Percentiles rank a stretch among this genome's conserved stretches.
Evolutionary conservation across 2,113 vertebrate species (phyloP).

Genomic region (Toxostoma redivivum): DNA sequence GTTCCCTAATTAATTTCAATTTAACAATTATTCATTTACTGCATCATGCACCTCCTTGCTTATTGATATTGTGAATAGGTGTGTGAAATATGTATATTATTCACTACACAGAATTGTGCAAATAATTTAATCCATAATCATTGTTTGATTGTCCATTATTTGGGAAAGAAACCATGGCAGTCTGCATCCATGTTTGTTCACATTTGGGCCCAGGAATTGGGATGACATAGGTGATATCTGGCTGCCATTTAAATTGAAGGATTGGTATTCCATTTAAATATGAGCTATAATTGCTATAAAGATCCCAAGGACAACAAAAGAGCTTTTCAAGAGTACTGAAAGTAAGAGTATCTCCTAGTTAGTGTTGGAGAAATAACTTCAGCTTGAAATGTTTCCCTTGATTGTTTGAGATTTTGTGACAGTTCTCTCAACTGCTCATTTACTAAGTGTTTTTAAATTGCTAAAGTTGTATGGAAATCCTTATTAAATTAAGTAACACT

Average conservation of each 20-base stretch:
- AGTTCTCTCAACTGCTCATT: background rate
- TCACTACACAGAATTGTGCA: background rate
- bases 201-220: background rate
- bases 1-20: background rate
- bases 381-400: background rate
- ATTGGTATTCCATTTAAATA: background rate
- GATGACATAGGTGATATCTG: background rate
- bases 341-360: background rate
- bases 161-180: background rate
- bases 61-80: background rate
- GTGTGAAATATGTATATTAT: background rate
- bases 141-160: background rate
- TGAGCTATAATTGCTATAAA: background rate
- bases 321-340: background rate
- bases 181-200: background rate
- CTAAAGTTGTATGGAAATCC: background rate
- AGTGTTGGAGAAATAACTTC: background rate
- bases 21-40: background rate
- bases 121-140: background rate
- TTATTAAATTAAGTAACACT: background rate
- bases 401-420: background rate
- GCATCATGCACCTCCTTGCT: background rate
- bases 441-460: background rate
- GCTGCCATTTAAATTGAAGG: background rate
- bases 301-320: background rate